Evolutionary conservation across 2,113 vertebrate genomes (phyloP), one percentile per base, ranked within the genome.

Genomic region (Barnardius zonarius): DNA sequence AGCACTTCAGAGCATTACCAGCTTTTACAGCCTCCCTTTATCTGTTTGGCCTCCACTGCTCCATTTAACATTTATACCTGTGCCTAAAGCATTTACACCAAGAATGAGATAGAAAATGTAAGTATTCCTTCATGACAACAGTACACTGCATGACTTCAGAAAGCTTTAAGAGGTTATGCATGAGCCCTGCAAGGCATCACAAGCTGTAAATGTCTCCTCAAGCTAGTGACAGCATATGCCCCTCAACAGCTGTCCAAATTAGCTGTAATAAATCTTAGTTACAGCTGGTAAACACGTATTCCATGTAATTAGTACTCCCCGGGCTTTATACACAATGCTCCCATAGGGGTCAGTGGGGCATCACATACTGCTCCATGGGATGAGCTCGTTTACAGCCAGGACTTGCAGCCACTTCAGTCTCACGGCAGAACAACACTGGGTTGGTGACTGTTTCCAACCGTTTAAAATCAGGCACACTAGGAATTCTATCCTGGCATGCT

Each of bases 301-400:
- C 68, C 69, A 46, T 43, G 51, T 23, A 72, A 76, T 39, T 3
- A 20, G 46, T 17, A 7, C 64, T 46, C 49, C 35, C 62, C 44
- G 46, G 83, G 77, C 77, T 92, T 62, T 43, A 39, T 14, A 33
- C 77, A 70, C 4, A 0, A 24, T 33, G 61, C 5, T 75, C 69
- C 80, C 74, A 23, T 0, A 6, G 31, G 28, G 64, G 74, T 49
- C 91, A 85, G 55, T 9, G 44, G 77, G 81, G 37, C 77, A 86
- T 10, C 68, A 17, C 5, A 0, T 5, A 23, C 72, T 62, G 0
- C 35, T 12, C 62, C 39, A 3, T 1, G 33, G 48, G 30, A 51
- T 84, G 55, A 91, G 74, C 61, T 84, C 78, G 43, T 35, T 63
- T 25, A 4, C 11, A 43, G 25, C 4, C 0, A 10, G 27, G 14